Evolutionary conservation across 2,113 vertebrate genomes (phyloP).

Genomic region (Nerophis lumbriciformis): DNA sequence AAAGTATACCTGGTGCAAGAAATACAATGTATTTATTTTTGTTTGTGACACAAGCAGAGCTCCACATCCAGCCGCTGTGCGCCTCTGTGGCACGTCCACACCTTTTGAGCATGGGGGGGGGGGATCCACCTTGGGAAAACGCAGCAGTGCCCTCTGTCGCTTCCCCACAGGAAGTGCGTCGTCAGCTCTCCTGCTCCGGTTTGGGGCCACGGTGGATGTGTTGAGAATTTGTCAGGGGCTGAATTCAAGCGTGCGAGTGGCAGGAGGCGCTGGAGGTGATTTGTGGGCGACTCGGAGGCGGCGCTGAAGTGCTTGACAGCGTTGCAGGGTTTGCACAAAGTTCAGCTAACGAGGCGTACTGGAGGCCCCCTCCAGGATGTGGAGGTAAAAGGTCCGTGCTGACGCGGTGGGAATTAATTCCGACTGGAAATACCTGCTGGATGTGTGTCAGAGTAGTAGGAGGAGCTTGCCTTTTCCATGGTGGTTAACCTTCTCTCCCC

Average conservation of each 20-base stretch:
- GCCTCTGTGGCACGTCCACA: conserved; percentile 20
- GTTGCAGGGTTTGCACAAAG: conserved; percentile 58
- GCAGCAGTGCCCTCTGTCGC: conserved; percentile 58
- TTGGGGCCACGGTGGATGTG: conserved; percentile 27
- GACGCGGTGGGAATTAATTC: conserved; percentile 53
- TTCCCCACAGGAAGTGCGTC: background rate
- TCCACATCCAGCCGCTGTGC: conserved; percentile 14
- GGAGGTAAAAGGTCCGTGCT: conserved; percentile 50
- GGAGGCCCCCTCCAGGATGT: conserved; percentile 37
- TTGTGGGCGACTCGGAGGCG: conserved; percentile 46
- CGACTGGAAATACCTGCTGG: conserved; percentile 26
- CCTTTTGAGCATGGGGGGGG: background rate
- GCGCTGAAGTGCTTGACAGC: conserved; percentile 50
- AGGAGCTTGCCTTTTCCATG: background rate
- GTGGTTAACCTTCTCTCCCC: too few relatives aligned
- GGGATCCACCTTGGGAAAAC: conserved; percentile 23
- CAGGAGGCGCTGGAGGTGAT: conserved; percentile 56
- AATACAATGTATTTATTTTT: background rate
- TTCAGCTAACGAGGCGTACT: conserved; percentile 54
- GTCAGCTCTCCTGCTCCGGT: conserved; percentile 16
- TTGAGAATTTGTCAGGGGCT: conserved; percentile 43
- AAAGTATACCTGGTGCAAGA: background rate
- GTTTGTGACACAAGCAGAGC: conserved; percentile 1
- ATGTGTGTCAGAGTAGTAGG: background rate
- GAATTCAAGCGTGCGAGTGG: conserved; percentile 48